Evolutionary conservation across 2,797 vertebrate species (phyloP).

Genomic region (Sternarchorhynchus goeldii): DNA sequence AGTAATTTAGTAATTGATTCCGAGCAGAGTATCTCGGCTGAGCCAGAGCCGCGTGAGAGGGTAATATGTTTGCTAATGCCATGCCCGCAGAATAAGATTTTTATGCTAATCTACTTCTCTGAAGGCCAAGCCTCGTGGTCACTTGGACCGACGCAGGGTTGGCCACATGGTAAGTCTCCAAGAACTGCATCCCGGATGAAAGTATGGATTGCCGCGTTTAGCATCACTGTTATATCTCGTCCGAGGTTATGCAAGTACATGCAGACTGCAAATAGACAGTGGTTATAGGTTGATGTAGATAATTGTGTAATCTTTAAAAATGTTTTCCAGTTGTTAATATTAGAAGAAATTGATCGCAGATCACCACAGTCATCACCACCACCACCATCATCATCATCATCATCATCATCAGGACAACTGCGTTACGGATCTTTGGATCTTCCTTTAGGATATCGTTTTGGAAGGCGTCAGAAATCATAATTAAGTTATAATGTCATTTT

Average conservation of each 20-base stretch:
- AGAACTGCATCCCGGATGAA: slow-evolving; percentile 26
- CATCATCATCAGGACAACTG: background rate
- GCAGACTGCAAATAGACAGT: too few relatives aligned
- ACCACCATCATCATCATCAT: background rate
- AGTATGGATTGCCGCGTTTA: background rate
- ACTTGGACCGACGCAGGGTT: slow-evolving; percentile 80
- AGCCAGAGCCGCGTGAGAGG: slow-evolving; percentile 89
- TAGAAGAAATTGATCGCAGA: background rate
- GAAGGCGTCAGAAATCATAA: background rate
- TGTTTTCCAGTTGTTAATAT: too few relatives aligned
- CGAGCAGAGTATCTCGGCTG: slow-evolving; percentile 88
- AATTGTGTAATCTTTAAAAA: too few relatives aligned
- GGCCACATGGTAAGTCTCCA: slow-evolving; percentile 21
- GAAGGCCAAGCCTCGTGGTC: slow-evolving; percentile 83
- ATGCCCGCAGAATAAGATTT: slow-evolving; percentile 98
- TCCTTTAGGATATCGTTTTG: too few relatives aligned
- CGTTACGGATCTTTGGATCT: background rate
- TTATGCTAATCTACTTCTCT: slow-evolving; percentile 91
- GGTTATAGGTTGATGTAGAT: too few relatives aligned
- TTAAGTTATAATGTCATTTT: background rate
- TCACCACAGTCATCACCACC: background rate
- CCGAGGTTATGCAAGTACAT: slow-evolving; percentile 20
- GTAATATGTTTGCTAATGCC: slow-evolving; percentile 99
- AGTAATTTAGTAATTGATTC: slow-evolving; percentile 99
- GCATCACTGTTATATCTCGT: background rate